Percentiles rank a stretch among this genome's conserved stretches.
Evolutionary conservation across 1,140 invertebrate species (phyloP).

Genomic region (Phthorimaea operculella): DNA sequence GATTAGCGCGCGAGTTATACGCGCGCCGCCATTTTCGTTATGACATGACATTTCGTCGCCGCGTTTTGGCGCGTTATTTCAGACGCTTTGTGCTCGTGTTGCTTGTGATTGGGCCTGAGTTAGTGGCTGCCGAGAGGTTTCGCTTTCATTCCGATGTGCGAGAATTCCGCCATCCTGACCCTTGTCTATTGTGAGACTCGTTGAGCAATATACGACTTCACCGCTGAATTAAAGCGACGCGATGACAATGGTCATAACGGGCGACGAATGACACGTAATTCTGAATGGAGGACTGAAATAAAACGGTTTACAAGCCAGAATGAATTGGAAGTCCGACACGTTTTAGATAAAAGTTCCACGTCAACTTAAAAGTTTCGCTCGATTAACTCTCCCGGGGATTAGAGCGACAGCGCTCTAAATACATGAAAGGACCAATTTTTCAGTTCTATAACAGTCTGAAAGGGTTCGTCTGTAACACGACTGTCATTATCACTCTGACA

Average conservation of each 20-base stretch:
- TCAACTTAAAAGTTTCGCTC: no score
- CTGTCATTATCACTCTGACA: slow-evolving; percentile 52
- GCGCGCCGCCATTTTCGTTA: slow-evolving; percentile 17
- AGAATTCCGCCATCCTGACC: no score
- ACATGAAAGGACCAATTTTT: slow-evolving; percentile 23
- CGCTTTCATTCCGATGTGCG: background rate
- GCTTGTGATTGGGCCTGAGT: background rate
- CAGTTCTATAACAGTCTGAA: slow-evolving; percentile 44
- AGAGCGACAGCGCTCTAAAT: background rate
- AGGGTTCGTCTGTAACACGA: slow-evolving; percentile 49
- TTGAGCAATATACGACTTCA: no score
- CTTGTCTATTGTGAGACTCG: no score
- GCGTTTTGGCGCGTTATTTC: background rate
- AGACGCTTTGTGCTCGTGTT: background rate
- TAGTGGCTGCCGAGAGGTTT: background rate
- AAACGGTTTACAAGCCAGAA: no score
- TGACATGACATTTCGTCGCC: slow-evolving; percentile 13
- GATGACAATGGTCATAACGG: no score
- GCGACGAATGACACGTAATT: no score
- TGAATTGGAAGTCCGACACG: no score
- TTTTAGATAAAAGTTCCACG: no score
- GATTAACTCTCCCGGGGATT: no score
- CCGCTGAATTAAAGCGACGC: no score
- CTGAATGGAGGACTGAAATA: no score
- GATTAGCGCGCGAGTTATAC: slow-evolving; percentile 13